Evolutionary conservation across 2,888 invertebrate species (phyloP), one percentile per base, ranked within the genome.

Genomic region (Cataglyphis cursor): DNA sequence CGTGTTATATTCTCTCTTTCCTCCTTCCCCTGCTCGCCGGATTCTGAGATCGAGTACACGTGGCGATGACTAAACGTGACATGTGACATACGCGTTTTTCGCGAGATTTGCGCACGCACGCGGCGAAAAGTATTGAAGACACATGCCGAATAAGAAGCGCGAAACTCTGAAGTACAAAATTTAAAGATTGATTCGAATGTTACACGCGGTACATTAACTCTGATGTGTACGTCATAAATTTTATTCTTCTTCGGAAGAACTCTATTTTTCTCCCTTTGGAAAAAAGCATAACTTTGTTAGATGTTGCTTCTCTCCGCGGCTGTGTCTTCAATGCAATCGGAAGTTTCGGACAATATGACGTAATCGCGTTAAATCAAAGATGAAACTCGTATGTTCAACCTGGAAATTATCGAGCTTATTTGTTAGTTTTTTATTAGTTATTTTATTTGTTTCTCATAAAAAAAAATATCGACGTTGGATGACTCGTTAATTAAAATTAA

Each of bases 1-100:
- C 76, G 57, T 64, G 76, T 57, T 85, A 83, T 72, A 75, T 64
- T 31, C 21, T 18, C 41, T 12, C 18, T n/a, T 21, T 21, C 15
- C 18, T 10, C 31, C 10, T 12, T 35, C 31, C 31, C 31, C 44
- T 18, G 51, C 28, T 80, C 59, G 57, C 65, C 64, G 44, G 24
- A 54, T 44, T 51, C 18, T 44, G 41, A 70, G 44, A 75, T 48
- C 2, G 41, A 76, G 24, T 59, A 61, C 72, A 44, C 59, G 21
- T 31, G 59, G 21, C 21, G 57, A 9, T 59, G 59, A 72, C 59
- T 78, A 70, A 70, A 78, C 59, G 70, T 70, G 51, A 75, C 24
- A 28, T 28, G 24, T 1, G 24, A 51, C 48, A 35, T 54, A 24
- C 44, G 74, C 74, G 62, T 41, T 44, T 44, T 62, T 31, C 15